A percentile compares a stretch with the other conserved stretches of the same genome.
phyloP scores from a whole-genome alignment of 2,797 vertebrate species.

The Taeniopygia guttata region DNA sequence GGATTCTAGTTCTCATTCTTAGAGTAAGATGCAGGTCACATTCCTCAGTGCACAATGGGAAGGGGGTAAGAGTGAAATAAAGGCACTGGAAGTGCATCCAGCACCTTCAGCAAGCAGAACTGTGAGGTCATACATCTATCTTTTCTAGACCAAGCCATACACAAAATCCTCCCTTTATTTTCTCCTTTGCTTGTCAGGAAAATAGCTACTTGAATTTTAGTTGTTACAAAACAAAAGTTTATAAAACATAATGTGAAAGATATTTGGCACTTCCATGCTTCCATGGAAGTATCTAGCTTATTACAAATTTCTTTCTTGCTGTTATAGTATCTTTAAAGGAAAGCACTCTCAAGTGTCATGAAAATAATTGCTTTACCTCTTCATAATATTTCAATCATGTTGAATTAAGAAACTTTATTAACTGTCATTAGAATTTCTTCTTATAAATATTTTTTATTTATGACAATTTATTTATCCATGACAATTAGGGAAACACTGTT shows the following conservation, averaged over 20 bases:
- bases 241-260: not conserved
- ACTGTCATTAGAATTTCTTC: not conserved
- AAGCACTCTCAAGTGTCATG: not conserved
- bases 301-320: not conserved
- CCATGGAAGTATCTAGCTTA: not conserved
- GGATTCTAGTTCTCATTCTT: not conserved
- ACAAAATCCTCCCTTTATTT: not conserved
- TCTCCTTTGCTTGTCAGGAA: not conserved
- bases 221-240: not conserved
- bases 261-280: not conserved
- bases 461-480: too few relatives aligned
- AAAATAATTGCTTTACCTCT: not conserved
- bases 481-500: not conserved
- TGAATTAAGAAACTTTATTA: not conserved
- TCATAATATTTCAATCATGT: not conserved
- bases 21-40: not conserved
- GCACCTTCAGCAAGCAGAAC: not conserved
- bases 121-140: not conserved
- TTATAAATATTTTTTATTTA: too few relatives aligned
- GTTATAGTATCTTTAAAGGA: not conserved
- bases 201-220: not conserved
- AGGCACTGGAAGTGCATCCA: not conserved
- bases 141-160: not conserved
- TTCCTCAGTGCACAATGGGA: fast-evolving
- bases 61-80: not conserved